These are phyloP conservation scores for Burhinus oedicnemus DNA, from an alignment of 2,113 vertebrate genomes.

Conservation along the genomic window DNA sequence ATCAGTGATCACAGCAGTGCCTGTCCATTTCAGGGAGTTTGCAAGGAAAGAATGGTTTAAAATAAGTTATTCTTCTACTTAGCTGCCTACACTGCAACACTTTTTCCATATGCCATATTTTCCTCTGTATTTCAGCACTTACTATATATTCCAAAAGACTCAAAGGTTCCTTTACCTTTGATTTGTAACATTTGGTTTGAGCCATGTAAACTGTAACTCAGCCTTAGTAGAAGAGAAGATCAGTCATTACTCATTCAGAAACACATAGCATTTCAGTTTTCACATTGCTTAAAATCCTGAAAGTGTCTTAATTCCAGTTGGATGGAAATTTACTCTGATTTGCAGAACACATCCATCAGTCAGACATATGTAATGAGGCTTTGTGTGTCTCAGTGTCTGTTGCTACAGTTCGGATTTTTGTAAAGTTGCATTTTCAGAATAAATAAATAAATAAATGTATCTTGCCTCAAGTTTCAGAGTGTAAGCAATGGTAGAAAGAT, in stretches of 20 bases:
- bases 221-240: neutral
- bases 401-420: neutral
- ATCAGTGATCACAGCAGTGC: neutral
- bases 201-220: neutral
- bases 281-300: neutral
- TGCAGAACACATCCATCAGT: neutral
- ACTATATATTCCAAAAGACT: neutral
- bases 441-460: neutral
- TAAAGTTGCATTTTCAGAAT: neutral
- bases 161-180: neutral
- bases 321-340: neutral
- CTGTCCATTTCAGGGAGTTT: neutral
- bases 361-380: neutral
- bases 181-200: neutral
- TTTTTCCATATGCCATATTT: neutral
- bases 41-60: neutral
- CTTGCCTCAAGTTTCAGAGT: neutral
- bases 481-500: neutral
- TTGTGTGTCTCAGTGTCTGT: neutral
- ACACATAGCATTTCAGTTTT: neutral
- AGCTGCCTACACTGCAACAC: neutral
- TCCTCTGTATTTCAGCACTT: neutral
- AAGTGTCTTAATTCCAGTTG: neutral
- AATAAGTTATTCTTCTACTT: neutral
- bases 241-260: neutral